A percentile compares a stretch with the other conserved stretches of the same genome.
Evolutionary conservation across 92 coral and sea anemone species (phyloP).

Genomic region (Paramuricea clavata): DNA sequence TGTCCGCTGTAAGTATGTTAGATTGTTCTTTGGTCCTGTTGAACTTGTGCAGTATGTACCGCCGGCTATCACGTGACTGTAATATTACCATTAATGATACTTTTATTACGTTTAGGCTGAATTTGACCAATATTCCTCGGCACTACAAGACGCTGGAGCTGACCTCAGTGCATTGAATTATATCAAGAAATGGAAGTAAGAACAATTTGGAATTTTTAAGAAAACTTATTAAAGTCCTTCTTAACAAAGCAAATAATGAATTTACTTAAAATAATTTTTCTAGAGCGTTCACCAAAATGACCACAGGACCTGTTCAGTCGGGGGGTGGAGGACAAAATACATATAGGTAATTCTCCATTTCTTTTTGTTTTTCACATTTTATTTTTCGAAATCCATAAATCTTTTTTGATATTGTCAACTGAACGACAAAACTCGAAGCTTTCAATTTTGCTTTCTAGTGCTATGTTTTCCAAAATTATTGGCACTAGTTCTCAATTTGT

Average conservation of each 20-base stretch:
- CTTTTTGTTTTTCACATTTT: background rate
- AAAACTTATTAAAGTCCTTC: background rate
- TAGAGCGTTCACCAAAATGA: conserved; percentile 95
- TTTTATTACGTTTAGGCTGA: conserved; percentile 75
- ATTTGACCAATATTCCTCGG: conserved; percentile 94
- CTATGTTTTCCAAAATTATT: conserved; percentile 96
- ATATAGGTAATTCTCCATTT: conserved; percentile 70
- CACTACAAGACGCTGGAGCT: conserved; percentile 85
- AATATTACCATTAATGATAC: too few species aligned
- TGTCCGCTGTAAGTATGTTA: conserved; percentile 89
- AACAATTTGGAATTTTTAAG: background rate
- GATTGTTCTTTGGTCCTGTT: background rate
- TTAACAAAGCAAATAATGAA: background rate
- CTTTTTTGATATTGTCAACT: too few species aligned
- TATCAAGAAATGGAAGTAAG: conserved; percentile 98
- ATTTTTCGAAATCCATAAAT: too few species aligned
- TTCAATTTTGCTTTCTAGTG: conserved; percentile 56
- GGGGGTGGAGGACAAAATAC: conserved; percentile 99
- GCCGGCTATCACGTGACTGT: too few species aligned
- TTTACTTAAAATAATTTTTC: background rate
- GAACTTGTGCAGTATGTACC: too few species aligned
- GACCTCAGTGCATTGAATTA: conserved; percentile 84
- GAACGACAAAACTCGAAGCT: background rate
- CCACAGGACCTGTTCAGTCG: conserved; percentile 91
- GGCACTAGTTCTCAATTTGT: conserved; percentile 97